phyloP scores from a whole-genome alignment of 2,113 vertebrate genomes.

The Chionis minor region DNA sequence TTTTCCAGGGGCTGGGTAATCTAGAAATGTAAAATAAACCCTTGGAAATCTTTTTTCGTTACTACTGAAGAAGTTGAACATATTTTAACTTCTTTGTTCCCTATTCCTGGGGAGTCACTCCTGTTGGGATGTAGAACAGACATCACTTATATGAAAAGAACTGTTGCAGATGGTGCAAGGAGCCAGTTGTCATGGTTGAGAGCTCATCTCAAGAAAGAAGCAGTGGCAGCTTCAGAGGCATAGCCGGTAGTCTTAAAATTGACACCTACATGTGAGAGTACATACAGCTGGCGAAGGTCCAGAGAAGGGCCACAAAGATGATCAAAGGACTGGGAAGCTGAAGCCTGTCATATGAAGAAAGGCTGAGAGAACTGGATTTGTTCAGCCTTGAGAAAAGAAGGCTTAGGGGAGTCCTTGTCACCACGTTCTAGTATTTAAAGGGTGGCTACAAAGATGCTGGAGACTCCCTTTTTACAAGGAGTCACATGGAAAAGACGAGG shows the following conservation, averaged over 20 bases:
- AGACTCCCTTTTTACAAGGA: background rate
- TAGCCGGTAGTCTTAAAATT: background rate
- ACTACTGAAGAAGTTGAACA: background rate
- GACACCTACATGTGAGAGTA: background rate
- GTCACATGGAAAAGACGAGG: background rate
- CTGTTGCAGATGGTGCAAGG: background rate
- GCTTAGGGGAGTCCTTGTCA: background rate
- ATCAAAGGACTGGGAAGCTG: background rate
- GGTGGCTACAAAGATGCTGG: background rate
- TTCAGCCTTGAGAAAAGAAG: background rate
- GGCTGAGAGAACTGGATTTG: background rate
- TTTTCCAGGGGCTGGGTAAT: background rate
- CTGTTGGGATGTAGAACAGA: background rate
- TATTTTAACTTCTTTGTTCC: background rate
- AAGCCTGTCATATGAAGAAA: background rate
- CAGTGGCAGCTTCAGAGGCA: background rate
- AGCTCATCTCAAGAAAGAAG: background rate
- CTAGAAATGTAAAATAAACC: background rate
- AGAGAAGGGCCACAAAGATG: background rate
- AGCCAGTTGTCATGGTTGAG: background rate
- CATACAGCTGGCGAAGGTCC: background rate
- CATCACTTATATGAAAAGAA: background rate
- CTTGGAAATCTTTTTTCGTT: rapidly evolving
- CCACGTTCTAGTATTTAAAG: background rate
- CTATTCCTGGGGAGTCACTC: rapidly evolving